Conservation (phyloP, 2,113 vertebrate genomes). For the Lontra canadensis region DNA sequence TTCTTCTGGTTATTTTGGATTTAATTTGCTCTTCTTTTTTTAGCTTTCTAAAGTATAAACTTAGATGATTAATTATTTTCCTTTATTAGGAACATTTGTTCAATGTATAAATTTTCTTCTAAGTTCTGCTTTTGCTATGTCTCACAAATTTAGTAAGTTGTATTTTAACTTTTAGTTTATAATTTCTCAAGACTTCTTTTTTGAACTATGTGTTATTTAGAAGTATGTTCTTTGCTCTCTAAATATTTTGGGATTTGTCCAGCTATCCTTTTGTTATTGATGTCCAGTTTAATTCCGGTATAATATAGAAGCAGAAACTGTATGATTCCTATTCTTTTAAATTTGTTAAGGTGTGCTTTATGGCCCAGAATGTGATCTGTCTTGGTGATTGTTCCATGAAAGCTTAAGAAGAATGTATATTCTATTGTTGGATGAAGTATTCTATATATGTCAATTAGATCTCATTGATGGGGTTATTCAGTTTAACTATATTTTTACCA, state of each 20-base stretch:
- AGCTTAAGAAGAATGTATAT: not conserved
- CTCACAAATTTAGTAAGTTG: not conserved
- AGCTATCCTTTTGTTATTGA: not conserved
- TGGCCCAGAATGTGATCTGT: not conserved
- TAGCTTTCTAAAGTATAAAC: not conserved
- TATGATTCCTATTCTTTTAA: not conserved
- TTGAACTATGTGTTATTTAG: not conserved
- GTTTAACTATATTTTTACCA: not conserved
- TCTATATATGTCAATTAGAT: not conserved
- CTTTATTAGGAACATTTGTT: not conserved
- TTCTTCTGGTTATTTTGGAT: not conserved
- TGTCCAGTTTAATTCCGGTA: not conserved
- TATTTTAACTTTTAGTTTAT: slow-evolving; percentile 39
- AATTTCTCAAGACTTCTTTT: slow-evolving; percentile 1
- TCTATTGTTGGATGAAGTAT: not conserved
- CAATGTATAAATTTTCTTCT: not conserved
- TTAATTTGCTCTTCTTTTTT: not conserved
- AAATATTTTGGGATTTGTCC: not conserved
- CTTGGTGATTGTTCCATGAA: not conserved
- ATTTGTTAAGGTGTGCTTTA: not conserved
- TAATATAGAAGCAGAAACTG: not conserved
- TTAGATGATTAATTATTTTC: not conserved
- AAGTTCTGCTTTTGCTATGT: not conserved
- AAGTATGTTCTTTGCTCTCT: not conserved
- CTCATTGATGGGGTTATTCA: not conserved